These are phyloP conservation scores for Sycophaga agraensis DNA, from an alignment of 1,140 invertebrate species.

Conservation along the genomic window DNA sequence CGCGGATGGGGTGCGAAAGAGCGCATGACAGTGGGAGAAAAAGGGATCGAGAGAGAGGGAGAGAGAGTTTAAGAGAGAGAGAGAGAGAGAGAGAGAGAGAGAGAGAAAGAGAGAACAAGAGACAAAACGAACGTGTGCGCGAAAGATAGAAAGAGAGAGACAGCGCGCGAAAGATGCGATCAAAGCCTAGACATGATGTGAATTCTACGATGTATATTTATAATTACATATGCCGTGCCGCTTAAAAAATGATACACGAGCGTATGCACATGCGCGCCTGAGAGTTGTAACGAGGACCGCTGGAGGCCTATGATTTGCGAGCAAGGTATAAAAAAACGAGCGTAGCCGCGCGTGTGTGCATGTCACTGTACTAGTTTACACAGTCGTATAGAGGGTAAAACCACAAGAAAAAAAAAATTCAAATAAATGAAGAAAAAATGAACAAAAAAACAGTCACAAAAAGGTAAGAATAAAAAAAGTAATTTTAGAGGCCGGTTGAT, in stretches of 20 bases:
- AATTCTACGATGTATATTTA: slow-evolving; percentile 31
- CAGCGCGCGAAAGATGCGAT: not conserved
- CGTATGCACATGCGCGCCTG: slow-evolving; percentile 6
- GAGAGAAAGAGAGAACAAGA: not conserved
- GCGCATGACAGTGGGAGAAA: no score
- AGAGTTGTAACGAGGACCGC: no score
- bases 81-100: no score
- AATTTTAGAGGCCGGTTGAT: slow-evolving; percentile 27
- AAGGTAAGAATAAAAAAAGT: slow-evolving; percentile 10
- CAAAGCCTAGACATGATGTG: not conserved
- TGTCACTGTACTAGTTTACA: slow-evolving; percentile 35
- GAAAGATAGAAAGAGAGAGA: not conserved
- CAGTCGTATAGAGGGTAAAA: slow-evolving; percentile 39
- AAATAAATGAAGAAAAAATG: slow-evolving; percentile 11
- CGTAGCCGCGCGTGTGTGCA: slow-evolving; percentile 27
- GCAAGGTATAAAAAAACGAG: not conserved
- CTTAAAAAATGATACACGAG: slow-evolving; percentile 29
- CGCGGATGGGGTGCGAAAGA: no score
- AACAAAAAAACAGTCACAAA: no score
- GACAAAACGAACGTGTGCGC: no score
- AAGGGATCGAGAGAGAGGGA: no score
- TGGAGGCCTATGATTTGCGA: no score
- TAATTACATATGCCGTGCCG: slow-evolving; percentile 44
- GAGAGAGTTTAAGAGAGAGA: no score
- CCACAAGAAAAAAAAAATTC: slow-evolving; percentile 27